These are phyloP conservation scores for Poecilus cupreus DNA, from an alignment of 2,888 invertebrate species.

Conservation along the genomic window DNA sequence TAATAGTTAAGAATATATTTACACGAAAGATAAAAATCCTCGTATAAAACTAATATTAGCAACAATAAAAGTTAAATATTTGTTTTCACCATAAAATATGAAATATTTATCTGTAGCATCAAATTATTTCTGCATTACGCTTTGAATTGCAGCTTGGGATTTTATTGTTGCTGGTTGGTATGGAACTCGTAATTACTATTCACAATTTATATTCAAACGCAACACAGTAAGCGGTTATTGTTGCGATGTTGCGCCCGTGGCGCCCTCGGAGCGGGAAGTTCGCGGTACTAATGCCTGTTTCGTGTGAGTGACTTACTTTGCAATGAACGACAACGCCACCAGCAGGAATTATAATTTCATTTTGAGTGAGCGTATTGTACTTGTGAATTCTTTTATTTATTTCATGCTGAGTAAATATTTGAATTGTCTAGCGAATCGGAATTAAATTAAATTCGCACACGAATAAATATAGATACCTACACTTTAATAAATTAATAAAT, in stretches of 20 bases:
- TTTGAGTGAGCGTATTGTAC: not conserved
- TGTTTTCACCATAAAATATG: not conserved
- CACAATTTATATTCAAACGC: not conserved
- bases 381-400: not conserved
- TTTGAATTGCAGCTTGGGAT: slow-evolving; percentile 31
- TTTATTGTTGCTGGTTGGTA: slow-evolving; percentile 38
- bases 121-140: slow-evolving; percentile 25
- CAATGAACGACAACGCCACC: not conserved
- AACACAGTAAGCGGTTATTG: not conserved
- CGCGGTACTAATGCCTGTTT: not conserved
- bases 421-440: not conserved
- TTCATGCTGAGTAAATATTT: not conserved
- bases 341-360: not conserved
- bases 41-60: no score
- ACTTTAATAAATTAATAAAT: no score
- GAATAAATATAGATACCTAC: no score
- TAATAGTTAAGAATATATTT: no score
- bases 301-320: not conserved
- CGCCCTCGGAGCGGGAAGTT: not conserved
- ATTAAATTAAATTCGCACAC: no score
- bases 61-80: not conserved
- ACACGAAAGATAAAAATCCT: no score
- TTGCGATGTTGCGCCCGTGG: not conserved
- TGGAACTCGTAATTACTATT: slow-evolving; percentile 33
- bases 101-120: slow-evolving; percentile 11